These are phyloP conservation scores for Fundulus diaphanus DNA, from an alignment of 2,797 vertebrate genomes.

Conservation along the genomic window DNA sequence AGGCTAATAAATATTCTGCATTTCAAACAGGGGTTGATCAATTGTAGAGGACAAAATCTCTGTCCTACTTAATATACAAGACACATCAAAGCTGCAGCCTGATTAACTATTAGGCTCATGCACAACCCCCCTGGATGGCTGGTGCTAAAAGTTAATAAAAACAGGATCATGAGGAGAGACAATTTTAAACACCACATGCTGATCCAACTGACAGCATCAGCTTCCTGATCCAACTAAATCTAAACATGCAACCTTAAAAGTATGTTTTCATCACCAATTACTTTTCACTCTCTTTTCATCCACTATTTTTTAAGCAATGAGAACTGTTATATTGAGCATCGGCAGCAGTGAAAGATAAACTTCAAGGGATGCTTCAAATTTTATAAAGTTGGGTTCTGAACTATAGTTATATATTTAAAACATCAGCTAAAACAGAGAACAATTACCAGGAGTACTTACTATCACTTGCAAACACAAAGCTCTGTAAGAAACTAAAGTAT, in stretches of 20 bases:
- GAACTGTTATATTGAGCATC: too few species aligned
- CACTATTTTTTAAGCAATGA: too few species aligned
- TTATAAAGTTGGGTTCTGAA: too few species aligned
- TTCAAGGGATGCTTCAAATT: too few species aligned
- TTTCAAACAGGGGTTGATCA: slow-evolving; percentile 17
- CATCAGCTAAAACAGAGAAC: too few species aligned
- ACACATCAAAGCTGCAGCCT: slow-evolving; percentile 39
- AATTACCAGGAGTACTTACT: too few species aligned
- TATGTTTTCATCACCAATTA: not conserved
- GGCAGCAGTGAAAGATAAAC: too few species aligned
- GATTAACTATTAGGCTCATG: slow-evolving; percentile 10
- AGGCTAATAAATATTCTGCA: slow-evolving; percentile 8
- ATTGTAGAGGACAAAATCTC: slow-evolving; percentile 12
- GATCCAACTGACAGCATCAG: not conserved
- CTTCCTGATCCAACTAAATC: not conserved
- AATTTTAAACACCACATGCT: not conserved
- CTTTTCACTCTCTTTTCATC: not conserved
- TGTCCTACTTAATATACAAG: slow-evolving; percentile 36
- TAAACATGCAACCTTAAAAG: not conserved
- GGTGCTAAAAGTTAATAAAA: not conserved
- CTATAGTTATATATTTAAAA: too few species aligned
- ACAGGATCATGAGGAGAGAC: not conserved
- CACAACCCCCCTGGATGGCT: not conserved
- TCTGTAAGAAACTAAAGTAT: too few species aligned
- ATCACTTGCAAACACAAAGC: too few species aligned